These are phyloP conservation scores for Eretmocerus hayati DNA, from an alignment of 2,888 invertebrate genomes.

Conservation along the genomic window DNA sequence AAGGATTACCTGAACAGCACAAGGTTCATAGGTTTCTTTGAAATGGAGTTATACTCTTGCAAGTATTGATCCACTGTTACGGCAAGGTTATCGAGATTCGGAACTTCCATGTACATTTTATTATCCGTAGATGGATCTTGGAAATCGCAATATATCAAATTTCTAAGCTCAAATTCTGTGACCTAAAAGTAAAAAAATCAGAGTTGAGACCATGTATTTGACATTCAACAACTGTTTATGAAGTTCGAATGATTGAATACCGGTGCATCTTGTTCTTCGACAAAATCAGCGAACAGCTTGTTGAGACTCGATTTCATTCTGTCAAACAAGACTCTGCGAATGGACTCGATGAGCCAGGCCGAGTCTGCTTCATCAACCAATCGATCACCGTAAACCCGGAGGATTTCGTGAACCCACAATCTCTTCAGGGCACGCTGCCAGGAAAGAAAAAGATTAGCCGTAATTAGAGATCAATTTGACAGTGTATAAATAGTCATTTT, in stretches of 20 bases:
- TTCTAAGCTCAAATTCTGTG: constrained; percentile 74
- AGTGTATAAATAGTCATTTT: too few relatives aligned
- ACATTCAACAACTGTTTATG: too few relatives aligned
- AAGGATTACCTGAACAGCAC: constrained; percentile 72
- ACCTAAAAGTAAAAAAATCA: constrained; percentile 48
- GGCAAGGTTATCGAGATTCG: constrained; percentile 70
- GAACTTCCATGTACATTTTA: constrained; percentile 61
- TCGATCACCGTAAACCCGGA: constrained; percentile 77
- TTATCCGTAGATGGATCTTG: constrained; percentile 85
- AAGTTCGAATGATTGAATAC: constrained; percentile 2
- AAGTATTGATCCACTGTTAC: constrained; percentile 79
- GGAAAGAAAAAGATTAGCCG: too few relatives aligned
- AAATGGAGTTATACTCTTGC: constrained; percentile 88
- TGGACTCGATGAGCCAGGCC: constrained; percentile 68
- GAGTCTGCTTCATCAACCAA: constrained; percentile 72
- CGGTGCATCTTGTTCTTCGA: neutral
- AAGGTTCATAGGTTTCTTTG: constrained; percentile 92
- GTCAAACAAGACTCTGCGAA: constrained; percentile 56
- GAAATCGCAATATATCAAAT: constrained; percentile 90
- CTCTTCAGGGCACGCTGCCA: constrained; percentile 77
- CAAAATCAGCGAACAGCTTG: constrained; percentile 62
- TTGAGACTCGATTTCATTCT: constrained; percentile 64
- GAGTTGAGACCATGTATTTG: neutral
- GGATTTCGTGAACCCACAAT: constrained; percentile 85
- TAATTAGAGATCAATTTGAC: too few relatives aligned